phyloP scores from a whole-genome alignment of 2,888 invertebrate species.

The Rhorus exstirpatorius region DNA sequence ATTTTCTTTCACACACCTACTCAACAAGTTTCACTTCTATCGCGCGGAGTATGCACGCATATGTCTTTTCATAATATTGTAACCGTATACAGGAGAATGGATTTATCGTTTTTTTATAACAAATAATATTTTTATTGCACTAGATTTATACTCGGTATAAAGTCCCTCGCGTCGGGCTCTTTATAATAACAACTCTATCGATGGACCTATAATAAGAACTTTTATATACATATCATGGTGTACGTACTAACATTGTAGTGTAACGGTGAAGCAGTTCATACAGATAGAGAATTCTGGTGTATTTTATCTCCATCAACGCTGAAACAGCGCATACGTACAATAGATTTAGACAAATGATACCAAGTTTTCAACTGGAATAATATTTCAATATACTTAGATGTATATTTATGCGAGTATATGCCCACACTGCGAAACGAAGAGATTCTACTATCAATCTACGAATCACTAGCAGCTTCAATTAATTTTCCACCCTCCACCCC shows the following conservation, averaged over 20 bases:
- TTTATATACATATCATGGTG: background rate
- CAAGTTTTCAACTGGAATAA: slow-evolving; percentile 47
- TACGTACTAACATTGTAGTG: background rate
- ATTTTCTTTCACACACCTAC: too few species aligned
- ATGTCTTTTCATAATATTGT: too few species aligned
- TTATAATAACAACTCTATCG: slow-evolving; percentile 17
- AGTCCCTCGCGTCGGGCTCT: too few species aligned
- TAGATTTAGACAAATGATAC: slow-evolving; percentile 60
- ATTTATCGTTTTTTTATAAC: background rate
- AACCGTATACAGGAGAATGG: background rate
- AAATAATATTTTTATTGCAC: background rate
- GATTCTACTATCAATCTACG: slow-evolving; percentile 48
- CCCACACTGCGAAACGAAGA: slow-evolving; percentile 14
- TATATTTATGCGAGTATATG: background rate
- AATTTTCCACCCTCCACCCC: slow-evolving; percentile 15
- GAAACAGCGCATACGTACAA: slow-evolving; percentile 14
- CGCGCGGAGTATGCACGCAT: too few species aligned
- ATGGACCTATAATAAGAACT: too few species aligned
- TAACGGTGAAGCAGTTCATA: background rate
- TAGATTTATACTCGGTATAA: too few species aligned
- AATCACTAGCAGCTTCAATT: slow-evolving; percentile 44
- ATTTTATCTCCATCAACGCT: slow-evolving; percentile 52
- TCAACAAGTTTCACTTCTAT: too few species aligned
- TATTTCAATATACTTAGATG: slow-evolving; percentile 49
- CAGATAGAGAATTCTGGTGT: slow-evolving; percentile 9